These are phyloP conservation scores for Caranx ignobilis DNA, from an alignment of 2,113 vertebrate species.

Conservation along the genomic window DNA sequence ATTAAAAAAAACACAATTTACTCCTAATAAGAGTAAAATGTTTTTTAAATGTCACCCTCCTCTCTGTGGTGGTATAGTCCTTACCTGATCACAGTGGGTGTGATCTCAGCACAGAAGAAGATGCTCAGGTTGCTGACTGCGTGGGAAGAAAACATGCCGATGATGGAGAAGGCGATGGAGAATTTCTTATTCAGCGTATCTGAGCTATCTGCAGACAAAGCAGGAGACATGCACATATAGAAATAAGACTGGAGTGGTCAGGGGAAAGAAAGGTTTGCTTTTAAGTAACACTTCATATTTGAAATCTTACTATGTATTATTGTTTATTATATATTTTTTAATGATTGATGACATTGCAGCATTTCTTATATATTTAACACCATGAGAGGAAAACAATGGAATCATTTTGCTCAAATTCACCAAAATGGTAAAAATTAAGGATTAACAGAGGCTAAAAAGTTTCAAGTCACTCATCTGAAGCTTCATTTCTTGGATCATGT, in stretches of 20 bases:
- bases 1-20: neutral
- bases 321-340: neutral
- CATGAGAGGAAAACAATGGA: neutral
- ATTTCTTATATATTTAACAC: neutral
- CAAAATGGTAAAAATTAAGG: neutral
- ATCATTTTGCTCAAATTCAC: no score
- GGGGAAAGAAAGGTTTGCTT: neutral
- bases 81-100: slow-evolving; percentile 97
- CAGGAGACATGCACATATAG: slow-evolving; percentile 40
- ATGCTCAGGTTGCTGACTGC: slow-evolving; percentile 97
- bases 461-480: no score
- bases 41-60: neutral
- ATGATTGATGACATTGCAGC: neutral
- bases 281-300: neutral
- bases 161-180: slow-evolving; percentile 93
- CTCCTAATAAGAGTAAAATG: neutral
- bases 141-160: slow-evolving; percentile 98
- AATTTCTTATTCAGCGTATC: slow-evolving; percentile 92
- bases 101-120: slow-evolving; percentile 98
- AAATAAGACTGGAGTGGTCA: neutral
- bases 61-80: neutral
- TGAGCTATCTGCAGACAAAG: slow-evolving; percentile 85
- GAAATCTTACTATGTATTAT: neutral
- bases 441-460: neutral
- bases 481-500: no score